These are phyloP conservation scores for Neopelma chrysocephalum DNA, from an alignment of 2,797 vertebrate genomes.

Conservation along the genomic window DNA sequence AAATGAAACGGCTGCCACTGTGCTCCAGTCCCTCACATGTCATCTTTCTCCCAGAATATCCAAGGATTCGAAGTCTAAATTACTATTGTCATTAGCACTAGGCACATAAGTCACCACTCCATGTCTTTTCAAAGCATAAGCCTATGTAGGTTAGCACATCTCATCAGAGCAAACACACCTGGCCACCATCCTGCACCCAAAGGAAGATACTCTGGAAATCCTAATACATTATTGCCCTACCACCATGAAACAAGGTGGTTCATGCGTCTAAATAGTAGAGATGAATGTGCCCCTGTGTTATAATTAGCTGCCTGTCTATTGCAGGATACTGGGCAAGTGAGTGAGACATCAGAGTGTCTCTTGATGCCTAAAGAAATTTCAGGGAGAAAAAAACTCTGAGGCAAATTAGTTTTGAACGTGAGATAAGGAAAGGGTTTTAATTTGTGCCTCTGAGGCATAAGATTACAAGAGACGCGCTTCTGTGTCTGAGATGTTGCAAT, in stretches of 20 bases:
- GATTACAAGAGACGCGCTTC: too few relatives aligned
- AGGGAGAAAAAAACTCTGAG: too few relatives aligned
- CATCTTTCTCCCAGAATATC: not conserved
- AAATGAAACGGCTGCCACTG: not conserved
- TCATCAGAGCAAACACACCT: rapidly evolving
- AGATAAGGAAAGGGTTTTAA: too few relatives aligned
- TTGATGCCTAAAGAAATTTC: too few relatives aligned
- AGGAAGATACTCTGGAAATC: not conserved
- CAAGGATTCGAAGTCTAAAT: not conserved
- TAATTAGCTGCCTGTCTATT: not conserved
- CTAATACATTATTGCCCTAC: not conserved
- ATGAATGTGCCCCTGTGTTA: not conserved
- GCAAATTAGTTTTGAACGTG: too few relatives aligned
- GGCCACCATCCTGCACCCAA: not conserved
- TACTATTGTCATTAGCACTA: not conserved
- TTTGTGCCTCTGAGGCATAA: too few relatives aligned
- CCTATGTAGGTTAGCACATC: not conserved
- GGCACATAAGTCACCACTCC: not conserved
- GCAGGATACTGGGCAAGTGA: not conserved
- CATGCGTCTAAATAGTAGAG: not conserved
- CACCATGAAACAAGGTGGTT: not conserved
- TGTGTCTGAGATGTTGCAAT: too few relatives aligned
- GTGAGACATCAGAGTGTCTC: not conserved
- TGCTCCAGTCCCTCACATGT: not conserved
- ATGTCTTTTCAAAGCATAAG: not conserved